Evolutionary conservation across 2,888 invertebrate genomes (phyloP).

Genomic region (Ophion ventricosus): DNA sequence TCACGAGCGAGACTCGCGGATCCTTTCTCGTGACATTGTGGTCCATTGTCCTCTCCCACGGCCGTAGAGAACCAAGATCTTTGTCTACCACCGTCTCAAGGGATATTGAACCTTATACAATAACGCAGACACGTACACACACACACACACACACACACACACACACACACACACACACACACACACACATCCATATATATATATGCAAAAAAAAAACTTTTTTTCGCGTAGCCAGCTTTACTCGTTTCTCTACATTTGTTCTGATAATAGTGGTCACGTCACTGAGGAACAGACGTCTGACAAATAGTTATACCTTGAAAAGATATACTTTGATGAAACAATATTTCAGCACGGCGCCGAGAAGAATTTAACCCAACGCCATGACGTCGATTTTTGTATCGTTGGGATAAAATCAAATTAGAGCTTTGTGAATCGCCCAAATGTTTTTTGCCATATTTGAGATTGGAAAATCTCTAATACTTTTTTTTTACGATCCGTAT

Average conservation of each 20-base stretch:
- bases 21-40: slow-evolving; percentile 44
- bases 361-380: not conserved
- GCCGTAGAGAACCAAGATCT: slow-evolving; percentile 46
- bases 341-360: not conserved
- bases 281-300: not conserved
- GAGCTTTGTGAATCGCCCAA: too few species aligned
- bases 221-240: not conserved
- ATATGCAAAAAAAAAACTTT: not conserved
- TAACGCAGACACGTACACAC: not conserved
- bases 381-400: too few species aligned
- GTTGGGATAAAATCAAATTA: too few species aligned
- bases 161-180: not conserved
- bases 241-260: not conserved
- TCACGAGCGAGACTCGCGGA: slow-evolving; percentile 36
- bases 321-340: not conserved
- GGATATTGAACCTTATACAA: slow-evolving; percentile 7
- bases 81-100: slow-evolving; percentile 51
- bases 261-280: not conserved
- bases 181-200: not conserved
- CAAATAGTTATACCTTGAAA: too few species aligned
- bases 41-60: slow-evolving; percentile 57
- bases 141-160: not conserved
- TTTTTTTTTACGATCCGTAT: too few species aligned
- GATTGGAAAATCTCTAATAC: too few species aligned
- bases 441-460: too few species aligned